A percentile compares a stretch with the other conserved stretches of the same genome.
phyloP scores from a whole-genome alignment of 2,797 vertebrate species.

The Pseudotriccus pelzelni region DNA sequence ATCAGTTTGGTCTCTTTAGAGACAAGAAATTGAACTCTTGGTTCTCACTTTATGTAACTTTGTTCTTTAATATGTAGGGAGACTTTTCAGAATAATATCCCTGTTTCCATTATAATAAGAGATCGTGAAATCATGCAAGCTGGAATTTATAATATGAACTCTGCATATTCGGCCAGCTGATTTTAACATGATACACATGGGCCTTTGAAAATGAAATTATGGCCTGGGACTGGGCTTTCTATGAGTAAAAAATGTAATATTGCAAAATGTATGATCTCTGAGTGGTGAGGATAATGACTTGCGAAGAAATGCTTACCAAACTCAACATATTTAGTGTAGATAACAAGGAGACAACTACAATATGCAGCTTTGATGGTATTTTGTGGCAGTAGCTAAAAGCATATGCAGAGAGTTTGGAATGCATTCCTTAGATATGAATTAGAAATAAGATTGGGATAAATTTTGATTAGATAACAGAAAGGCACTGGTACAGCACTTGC shows the following conservation, averaged over 20 bases:
- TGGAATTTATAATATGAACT: background rate
- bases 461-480: constrained; percentile 40
- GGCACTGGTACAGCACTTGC: background rate
- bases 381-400: constrained; percentile 25
- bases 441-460: constrained; percentile 37
- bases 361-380: constrained; percentile 2
- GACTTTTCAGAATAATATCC: background rate
- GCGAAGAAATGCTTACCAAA: constrained; percentile 23
- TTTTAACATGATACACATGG: background rate
- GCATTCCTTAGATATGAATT: constrained; percentile 59
- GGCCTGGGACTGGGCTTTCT: constrained; percentile 25
- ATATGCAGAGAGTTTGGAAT: constrained; percentile 17
- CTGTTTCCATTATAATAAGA: background rate
- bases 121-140: background rate
- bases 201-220: constrained; percentile 28
- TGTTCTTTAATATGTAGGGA: background rate
- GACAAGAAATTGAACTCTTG: background rate
- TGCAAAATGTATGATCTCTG: constrained; percentile 42
- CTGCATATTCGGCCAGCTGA: background rate
- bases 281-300: background rate
- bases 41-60: background rate
- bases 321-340: constrained; percentile 38
- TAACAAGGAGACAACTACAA: constrained; percentile 29
- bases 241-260: background rate
- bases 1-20: background rate